Base-by-base conservation (phyloP, 30 jellyfish, hydroid and myxozoan genomes). In the Cassiopea xamachana region DNA sequence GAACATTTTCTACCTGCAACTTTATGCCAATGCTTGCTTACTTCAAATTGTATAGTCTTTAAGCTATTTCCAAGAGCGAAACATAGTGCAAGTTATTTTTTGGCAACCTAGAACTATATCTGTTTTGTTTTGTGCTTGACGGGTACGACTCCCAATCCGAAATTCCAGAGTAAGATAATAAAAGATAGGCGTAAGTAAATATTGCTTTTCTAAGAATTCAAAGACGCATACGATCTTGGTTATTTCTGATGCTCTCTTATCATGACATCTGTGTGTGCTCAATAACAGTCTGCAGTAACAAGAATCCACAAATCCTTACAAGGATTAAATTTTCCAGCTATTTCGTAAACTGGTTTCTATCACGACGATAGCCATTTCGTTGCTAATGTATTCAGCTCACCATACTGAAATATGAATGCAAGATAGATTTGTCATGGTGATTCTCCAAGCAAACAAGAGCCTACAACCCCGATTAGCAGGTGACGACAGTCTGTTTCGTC, bases 351-450 rank as follows among this genome's bases (percentile, higher is more conserved):
- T 77, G 75, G 77, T 78, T 69, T 51, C 60, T 75, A 48, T 60
- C 80, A 73, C 18, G 73, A 51, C 95, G 95, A 39, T 79, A 78
- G 95, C 95, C 95, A 88, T 88, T 88, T 88, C 95, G 95, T 88
- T 75, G 89, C 89, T 87, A 70, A 14, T 87, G 81, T 87, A 71
- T 19, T 2, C 75, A 62, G 49, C 75, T 83, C 75, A 86, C 87
- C 90, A 87, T 19, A 77, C 94, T 87, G 61, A 58, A n/a, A 10
- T 85, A 61, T 68, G 88, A 75, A 61, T 84, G 19, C 77, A 59
- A 55, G 59, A 60, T 68, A 85, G 64, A 83, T 88, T 88, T 73
- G 95, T 80, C 95, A 88, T 88, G 95, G 88, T 88, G 90, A 88
- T 88, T 55, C 83, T 59, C 88, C 95, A 83, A 49, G 81, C 95